Percentiles rank a stretch among this genome's conserved stretches.
phyloP scores from a whole-genome alignment of 2,888 invertebrate species.

The Smittia aterrima region DNA sequence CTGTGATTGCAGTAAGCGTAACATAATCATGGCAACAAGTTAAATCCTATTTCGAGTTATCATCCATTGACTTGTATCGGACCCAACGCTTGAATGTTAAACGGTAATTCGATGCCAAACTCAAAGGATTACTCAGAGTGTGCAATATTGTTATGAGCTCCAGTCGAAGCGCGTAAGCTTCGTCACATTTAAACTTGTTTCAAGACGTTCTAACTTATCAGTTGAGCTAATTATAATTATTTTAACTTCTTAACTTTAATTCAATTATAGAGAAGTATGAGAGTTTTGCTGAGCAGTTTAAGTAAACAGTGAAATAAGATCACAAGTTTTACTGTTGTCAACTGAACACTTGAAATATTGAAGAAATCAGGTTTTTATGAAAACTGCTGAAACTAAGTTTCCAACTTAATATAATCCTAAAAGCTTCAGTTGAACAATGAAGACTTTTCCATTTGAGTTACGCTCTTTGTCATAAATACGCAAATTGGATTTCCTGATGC shows the following conservation, averaged over 20 bases:
- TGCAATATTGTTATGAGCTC: neutral
- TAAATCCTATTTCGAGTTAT: neutral
- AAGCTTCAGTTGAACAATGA: neutral
- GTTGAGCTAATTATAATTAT: too few relatives aligned
- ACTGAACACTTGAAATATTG: too few relatives aligned
- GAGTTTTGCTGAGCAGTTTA: neutral
- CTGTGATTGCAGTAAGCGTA: neutral
- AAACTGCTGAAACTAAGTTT: neutral
- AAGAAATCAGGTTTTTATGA: too few relatives aligned
- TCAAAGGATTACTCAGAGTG: neutral
- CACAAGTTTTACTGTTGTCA: too few relatives aligned
- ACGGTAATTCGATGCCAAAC: conserved; percentile 27
- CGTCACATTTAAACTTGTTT: neutral
- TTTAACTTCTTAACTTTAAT: neutral
- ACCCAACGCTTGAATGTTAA: conserved; percentile 24
- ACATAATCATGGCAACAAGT: conserved; percentile 37
- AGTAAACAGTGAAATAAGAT: too few relatives aligned
- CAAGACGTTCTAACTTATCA: neutral
- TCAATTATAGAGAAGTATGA: neutral
- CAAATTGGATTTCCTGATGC: conserved; percentile 23
- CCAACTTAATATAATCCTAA: neutral
- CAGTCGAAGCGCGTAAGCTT: neutral
- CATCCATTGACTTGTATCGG: neutral
- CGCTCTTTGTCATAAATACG: neutral
- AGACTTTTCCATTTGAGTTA: neutral